Percentiles rank a stretch among this genome's conserved stretches.
These are phyloP conservation scores for Glandiceps talaboti DNA, from an alignment of 53 echinoderm and acorn worm genomes.

Conservation along the genomic window DNA sequence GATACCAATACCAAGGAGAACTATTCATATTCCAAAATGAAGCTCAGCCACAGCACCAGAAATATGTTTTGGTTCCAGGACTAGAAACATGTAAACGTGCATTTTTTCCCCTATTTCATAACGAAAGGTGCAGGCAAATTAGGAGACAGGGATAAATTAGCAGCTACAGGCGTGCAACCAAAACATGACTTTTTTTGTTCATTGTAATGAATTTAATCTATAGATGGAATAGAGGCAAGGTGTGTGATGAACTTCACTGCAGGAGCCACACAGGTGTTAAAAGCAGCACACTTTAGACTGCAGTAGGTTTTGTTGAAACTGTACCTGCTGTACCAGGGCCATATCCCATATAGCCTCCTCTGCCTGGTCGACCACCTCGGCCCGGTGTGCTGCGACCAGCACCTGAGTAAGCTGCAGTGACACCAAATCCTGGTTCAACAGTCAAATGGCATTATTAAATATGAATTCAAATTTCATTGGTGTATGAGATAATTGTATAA, in stretches of 20 bases:
- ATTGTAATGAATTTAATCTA: background rate
- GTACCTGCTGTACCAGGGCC: conserved; percentile 33
- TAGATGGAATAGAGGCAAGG: background rate
- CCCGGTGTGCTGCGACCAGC: conserved; percentile 28
- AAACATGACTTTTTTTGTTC: background rate
- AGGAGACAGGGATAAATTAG: background rate
- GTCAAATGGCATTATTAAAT: background rate
- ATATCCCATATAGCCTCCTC: conserved; percentile 35
- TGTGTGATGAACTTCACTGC: background rate
- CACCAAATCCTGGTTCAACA: conserved; percentile 22
- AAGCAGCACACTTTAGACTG: background rate
- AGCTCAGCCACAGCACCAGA: background rate
- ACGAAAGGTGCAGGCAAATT: background rate
- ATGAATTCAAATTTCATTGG: no score
- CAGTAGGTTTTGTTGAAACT: conserved; percentile 2
- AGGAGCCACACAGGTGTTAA: conserved; percentile 1
- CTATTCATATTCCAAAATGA: background rate
- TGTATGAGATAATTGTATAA: no score
- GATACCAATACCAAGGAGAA: background rate
- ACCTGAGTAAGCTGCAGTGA: conserved; percentile 33
- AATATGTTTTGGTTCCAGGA: background rate
- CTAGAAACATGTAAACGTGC: background rate
- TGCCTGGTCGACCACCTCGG: conserved; percentile 35
- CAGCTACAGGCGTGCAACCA: background rate
- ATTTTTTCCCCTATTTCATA: background rate